Base-by-base conservation (phyloP, 1,140 invertebrate species). In the Brachionus calyciflorus region DNA sequence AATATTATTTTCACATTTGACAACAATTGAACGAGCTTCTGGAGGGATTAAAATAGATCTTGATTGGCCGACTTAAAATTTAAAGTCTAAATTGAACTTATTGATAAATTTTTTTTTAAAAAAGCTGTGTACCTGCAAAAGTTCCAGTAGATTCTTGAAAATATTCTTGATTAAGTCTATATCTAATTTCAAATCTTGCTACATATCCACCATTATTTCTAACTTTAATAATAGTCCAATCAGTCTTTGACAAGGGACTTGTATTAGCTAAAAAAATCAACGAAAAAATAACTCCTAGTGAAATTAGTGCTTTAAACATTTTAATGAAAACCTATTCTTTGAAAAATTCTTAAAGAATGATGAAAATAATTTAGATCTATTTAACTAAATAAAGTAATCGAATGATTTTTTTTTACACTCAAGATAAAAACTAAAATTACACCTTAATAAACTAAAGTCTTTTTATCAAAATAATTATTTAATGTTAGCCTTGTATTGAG, bases 141-240 rank as follows among this genome's bases (percentile, higher is more conserved):
- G 24, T 73, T 21, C 69, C 69, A 0, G 46, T 33, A 3, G n/a
- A 19, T 12, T 73, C 69, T 41, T 19, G 1, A 3, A 19, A 21
- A n/a, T 53, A 73, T 1, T 55, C 10, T 7, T 73, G 19, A 12
- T 28, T 28, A 10, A 73, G 33, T 49, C 51, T 73, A 17, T 73
- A 73, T n/a, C 10, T 14, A 10, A 73, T 28, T 73, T 73, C 69
- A 30, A 73, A 73, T n/a, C 69, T 30, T 1, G 69, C 69, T 37
- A 73, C 69, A 73, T 73, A 73, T 1, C 46, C 69, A 5, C 69
- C 69, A 12, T 12, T 37, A 51, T 73, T 73, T 49, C 9, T 73
- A 6, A 73, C 69, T 73, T 73, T 49, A 40, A 73, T 40, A 4
- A 55, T 73, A 30, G 69, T 73, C 69, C 69, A 73, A 41, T 73